phyloP scores from a whole-genome alignment of 2,888 invertebrate genomes.

The Zygogramma bicolorata region DNA sequence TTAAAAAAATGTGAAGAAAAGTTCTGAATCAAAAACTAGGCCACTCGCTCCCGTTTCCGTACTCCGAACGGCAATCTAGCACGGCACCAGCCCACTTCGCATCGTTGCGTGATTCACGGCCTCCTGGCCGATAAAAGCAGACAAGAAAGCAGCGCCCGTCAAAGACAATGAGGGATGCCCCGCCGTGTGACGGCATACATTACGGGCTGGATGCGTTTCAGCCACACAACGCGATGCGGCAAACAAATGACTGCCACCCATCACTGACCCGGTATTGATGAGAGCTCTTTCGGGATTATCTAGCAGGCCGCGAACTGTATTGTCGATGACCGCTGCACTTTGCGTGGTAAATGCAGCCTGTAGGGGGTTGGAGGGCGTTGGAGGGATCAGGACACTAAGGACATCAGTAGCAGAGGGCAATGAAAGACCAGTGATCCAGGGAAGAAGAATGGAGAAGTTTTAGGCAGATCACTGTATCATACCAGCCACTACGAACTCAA shows the following conservation, averaged over 20 bases:
- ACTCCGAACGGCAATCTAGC: neutral
- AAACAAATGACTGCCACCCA: constrained; percentile 41
- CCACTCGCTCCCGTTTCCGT: neutral
- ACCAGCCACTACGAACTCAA: too few species aligned
- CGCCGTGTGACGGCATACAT: constrained; percentile 46
- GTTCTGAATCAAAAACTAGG: neutral
- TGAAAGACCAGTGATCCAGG: too few species aligned
- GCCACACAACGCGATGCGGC: constrained; percentile 25
- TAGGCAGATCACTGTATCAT: too few species aligned
- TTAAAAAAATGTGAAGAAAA: too few species aligned
- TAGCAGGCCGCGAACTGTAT: neutral
- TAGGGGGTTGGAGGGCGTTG: neutral
- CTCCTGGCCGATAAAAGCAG: constrained; percentile 36
- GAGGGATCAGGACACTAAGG: too few species aligned
- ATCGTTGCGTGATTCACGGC: constrained; percentile 28
- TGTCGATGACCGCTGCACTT: neutral
- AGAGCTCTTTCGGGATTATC: neutral
- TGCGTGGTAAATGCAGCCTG: neutral
- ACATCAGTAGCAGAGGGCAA: too few species aligned
- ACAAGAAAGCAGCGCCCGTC: constrained; percentile 18
- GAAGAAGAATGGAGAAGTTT: too few species aligned
- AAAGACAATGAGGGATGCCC: constrained; percentile 49
- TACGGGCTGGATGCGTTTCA: constrained; percentile 36
- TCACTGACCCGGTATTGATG: constrained; percentile 20
- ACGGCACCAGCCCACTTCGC: constrained; percentile 2